Conservation (phyloP, 2,888 invertebrate species). For the Chaetogeoica ovagalla region DNA sequence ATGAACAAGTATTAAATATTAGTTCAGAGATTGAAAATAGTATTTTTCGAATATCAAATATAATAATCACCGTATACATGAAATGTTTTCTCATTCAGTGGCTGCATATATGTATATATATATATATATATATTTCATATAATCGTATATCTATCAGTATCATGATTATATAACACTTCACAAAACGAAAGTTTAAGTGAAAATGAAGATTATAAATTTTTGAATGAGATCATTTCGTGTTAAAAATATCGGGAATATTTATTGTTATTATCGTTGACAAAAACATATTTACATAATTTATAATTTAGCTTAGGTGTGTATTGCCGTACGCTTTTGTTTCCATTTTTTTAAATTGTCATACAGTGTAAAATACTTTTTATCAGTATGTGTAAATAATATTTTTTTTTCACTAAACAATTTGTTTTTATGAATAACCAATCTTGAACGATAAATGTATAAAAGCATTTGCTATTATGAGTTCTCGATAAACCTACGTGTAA, state of each 20-base stretch:
- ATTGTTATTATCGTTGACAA: background rate
- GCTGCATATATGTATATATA: background rate
- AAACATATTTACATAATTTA: background rate
- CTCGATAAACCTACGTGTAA: too few relatives aligned
- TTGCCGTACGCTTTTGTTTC: too few relatives aligned
- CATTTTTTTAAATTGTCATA: too few relatives aligned
- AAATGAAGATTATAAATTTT: background rate
- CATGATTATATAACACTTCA: background rate
- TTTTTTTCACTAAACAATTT: too few relatives aligned
- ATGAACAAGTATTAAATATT: too few relatives aligned
- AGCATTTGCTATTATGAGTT: too few relatives aligned
- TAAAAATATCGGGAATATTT: background rate
- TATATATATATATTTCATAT: background rate
- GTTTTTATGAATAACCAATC: too few relatives aligned
- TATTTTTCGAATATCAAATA: background rate
- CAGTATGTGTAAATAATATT: too few relatives aligned
- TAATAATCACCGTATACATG: background rate
- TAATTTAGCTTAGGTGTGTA: background rate
- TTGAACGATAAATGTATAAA: too few relatives aligned
- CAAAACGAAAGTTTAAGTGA: background rate
- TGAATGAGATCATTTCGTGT: background rate
- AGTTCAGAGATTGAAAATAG: background rate
- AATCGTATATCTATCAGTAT: too few relatives aligned
- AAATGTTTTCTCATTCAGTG: background rate
- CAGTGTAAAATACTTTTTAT: too few relatives aligned